Evolutionary conservation across 2,888 invertebrate species (phyloP), one percentile per base, ranked within the genome.

Genomic region (Campaea margaritaria): DNA sequence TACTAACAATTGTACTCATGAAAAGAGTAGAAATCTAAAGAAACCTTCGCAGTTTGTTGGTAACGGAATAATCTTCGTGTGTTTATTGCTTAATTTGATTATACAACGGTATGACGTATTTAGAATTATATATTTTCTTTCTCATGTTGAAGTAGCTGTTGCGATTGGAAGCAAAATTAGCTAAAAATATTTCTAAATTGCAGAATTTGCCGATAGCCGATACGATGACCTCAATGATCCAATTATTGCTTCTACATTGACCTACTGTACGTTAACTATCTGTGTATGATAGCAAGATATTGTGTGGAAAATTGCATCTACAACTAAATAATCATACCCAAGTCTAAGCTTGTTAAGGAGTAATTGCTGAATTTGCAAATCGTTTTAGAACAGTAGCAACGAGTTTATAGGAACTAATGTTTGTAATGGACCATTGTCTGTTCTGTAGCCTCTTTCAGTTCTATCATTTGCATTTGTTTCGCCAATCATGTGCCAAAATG

Each of bases 281-380:
- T 31, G 9, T 9, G 31, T 31, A 31, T 31, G 7, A 27, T 27
- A 27, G 31, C 7, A 31, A 1, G 7, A 31, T 31, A 10, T 31
- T 7, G 31, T 10, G 4, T 31, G 31, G 31, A 31, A 27, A 31
- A 31, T 31, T 9, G 31, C 21, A 21, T 21, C 21, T 21, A 21
- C 3, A 2, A 2, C 21, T 31, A 31, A 31, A 31, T 34, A 7
- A 34, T 31, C 15, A 42, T 46, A 16, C 10, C 45, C 49, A 51
- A 43, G 50, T 43, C 36, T 43, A 41, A 56, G 28, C 13, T 43
- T 14, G 8, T 45, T 16, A 27, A 44, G 44, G 49, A 56, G 60
- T 53, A 60, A 64, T 56, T 47, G 55, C 14, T 48, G 27, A 46
- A 58, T 62, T 58, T 59, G 57, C 57, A 58, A 60, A 58, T 61